Conservation (phyloP, 92 coral and sea anemone species). For the Galaxea fascicularis region DNA sequence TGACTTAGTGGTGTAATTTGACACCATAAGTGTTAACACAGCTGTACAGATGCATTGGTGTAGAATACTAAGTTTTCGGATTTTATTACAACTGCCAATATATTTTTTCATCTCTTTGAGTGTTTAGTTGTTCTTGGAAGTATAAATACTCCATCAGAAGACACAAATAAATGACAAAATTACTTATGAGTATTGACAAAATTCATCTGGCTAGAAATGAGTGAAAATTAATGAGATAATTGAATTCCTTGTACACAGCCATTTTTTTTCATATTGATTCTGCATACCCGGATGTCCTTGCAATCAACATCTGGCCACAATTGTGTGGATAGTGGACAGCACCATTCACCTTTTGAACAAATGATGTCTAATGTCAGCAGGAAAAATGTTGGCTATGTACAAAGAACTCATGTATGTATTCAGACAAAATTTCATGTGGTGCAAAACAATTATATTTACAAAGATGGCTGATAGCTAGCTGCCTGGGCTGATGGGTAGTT, state of each 20-base stretch:
- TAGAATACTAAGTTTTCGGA: conserved; percentile 7
- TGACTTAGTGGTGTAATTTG: background rate
- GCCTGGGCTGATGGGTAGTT: conserved; percentile 15
- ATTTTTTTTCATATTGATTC: background rate
- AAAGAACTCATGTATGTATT: background rate
- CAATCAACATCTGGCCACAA: conserved; percentile 11
- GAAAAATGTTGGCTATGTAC: background rate
- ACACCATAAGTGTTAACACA: conserved; percentile 8
- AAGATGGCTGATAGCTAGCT: background rate
- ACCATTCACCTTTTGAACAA: conserved; percentile 2
- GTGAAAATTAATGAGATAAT: background rate
- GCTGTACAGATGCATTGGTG: conserved; percentile 2
- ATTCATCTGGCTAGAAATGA: background rate
- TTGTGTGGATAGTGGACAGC: conserved; percentile 20
- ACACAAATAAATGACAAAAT: conserved; percentile 1
- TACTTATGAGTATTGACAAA: conserved; percentile 3
- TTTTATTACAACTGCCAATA: conserved; percentile 7
- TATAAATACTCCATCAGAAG: conserved; percentile 5
- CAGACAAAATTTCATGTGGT: conserved; percentile 3
- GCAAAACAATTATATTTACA: conserved; percentile 1
- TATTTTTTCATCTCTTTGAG: background rate
- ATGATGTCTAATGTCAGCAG: conserved; percentile 6
- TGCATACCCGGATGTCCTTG: background rate
- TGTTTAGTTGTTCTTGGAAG: conserved; percentile 4
- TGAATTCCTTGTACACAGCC: background rate